Evolutionary conservation across 2,113 vertebrate species (phyloP).

Genomic region (Festucalex cinctus): DNA sequence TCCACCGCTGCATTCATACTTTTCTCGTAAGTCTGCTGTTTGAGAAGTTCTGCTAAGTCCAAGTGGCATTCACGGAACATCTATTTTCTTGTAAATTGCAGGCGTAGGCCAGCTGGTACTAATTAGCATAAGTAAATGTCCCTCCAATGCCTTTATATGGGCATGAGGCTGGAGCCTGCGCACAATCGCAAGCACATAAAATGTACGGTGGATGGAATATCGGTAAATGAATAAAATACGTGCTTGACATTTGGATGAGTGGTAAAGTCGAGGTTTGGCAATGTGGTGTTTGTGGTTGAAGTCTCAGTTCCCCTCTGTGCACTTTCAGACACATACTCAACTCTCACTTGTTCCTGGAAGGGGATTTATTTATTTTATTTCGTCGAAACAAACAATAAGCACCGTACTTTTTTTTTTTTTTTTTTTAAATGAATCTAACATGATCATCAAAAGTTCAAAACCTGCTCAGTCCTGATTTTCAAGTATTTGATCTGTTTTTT

Average conservation of each 20-base stretch:
- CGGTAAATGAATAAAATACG: neutral
- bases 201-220: neutral
- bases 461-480: neutral
- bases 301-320: neutral
- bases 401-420: neutral
- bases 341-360: neutral
- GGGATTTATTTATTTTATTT: neutral
- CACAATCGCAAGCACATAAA: neutral
- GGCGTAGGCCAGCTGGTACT: neutral
- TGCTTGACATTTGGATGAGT: neutral
- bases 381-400: neutral
- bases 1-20: neutral
- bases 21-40: neutral
- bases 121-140: neutral
- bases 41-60: neutral
- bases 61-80: constrained; percentile 3
- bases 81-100: neutral
- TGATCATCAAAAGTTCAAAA: neutral
- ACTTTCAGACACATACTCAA: neutral
- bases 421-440: neutral
- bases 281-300: neutral
- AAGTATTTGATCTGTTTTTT: neutral
- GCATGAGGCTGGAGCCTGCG: neutral
- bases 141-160: neutral
- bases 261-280: neutral